A percentile compares a stretch with the other conserved stretches of the same genome.
Conservation (phyloP, 2,113 vertebrate species). For the Gymnorhina tibicen region DNA sequence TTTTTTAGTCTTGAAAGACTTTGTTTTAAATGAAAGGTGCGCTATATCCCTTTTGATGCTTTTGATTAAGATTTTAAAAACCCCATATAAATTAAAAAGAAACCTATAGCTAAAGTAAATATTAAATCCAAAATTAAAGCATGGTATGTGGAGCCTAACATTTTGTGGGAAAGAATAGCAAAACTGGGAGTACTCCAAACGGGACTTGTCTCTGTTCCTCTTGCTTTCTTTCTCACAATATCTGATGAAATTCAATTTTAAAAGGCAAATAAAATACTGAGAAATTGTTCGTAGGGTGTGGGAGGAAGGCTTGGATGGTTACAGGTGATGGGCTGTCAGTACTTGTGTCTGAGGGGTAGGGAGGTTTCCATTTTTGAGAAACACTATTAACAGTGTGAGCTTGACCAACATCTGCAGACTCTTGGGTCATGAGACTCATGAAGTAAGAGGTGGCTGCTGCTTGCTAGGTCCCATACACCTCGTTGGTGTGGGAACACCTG, state of each 20-base stretch:
- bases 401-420: background rate
- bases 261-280: background rate
- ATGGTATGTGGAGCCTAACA: slow-evolving; percentile 16
- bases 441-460: background rate
- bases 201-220: background rate
- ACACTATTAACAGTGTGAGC: slow-evolving; percentile 35
- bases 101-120: slow-evolving; percentile 56
- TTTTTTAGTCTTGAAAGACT: slow-evolving; percentile 85
- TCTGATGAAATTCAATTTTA: slow-evolving; percentile 6
- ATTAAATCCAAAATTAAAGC: slow-evolving; percentile 38
- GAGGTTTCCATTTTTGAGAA: slow-evolving; percentile 45
- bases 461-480: background rate
- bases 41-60: slow-evolving; percentile 81
- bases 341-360: background rate
- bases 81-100: slow-evolving; percentile 62
- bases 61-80: slow-evolving; percentile 69
- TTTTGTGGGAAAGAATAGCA: slow-evolving; percentile 8
- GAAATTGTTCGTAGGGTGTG: background rate
- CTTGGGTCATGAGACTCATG: background rate
- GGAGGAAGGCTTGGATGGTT: background rate
- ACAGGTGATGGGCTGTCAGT: background rate
- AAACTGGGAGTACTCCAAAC: background rate
- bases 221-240: slow-evolving; percentile 20
- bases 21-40: slow-evolving; percentile 84
- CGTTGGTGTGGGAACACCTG: background rate